Conservation (phyloP, 2,888 invertebrate species). For the Diaperis boleti region DNA sequence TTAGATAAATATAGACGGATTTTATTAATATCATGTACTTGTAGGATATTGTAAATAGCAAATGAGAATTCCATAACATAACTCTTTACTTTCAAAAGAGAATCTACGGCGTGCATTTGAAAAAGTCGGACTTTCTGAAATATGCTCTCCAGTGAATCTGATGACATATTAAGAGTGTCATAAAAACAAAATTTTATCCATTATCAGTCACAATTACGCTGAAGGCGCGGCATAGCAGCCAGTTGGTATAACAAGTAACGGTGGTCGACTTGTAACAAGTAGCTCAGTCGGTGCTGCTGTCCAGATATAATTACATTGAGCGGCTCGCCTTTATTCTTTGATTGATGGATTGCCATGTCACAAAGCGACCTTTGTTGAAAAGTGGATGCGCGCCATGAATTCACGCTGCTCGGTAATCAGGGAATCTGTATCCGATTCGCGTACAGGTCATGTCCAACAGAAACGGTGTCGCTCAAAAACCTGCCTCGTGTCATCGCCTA, state of each 20-base stretch:
- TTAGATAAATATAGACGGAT: too few relatives aligned
- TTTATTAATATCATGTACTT: too few relatives aligned
- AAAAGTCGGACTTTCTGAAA: neutral
- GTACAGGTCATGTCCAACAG: conserved; percentile 55
- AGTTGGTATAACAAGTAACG: conserved; percentile 41
- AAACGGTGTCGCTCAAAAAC: conserved; percentile 49
- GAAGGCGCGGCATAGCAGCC: conserved; percentile 38
- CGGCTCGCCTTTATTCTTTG: conserved; percentile 58
- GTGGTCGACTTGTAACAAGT: conserved; percentile 46
- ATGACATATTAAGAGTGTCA: conserved; percentile 24
- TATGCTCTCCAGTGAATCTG: conserved; percentile 8
- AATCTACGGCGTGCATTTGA: too few relatives aligned
- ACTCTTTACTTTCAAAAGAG: too few relatives aligned
- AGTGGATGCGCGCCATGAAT: conserved; percentile 54
- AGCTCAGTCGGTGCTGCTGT: conserved; percentile 49
- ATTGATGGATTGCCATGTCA: conserved; percentile 61
- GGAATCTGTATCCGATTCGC: conserved; percentile 57
- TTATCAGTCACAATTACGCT: conserved; percentile 28
- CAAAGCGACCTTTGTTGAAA: conserved; percentile 54
- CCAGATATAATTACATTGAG: conserved; percentile 57
- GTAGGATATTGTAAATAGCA: too few relatives aligned
- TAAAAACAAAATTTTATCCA: conserved; percentile 33
- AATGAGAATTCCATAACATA: too few relatives aligned
- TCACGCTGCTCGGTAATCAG: conserved; percentile 57
- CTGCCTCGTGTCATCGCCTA: conserved; percentile 56